Evolutionary conservation across 2,888 invertebrate genomes (phyloP).

Genomic region (Andrena haemorrhoa): DNA sequence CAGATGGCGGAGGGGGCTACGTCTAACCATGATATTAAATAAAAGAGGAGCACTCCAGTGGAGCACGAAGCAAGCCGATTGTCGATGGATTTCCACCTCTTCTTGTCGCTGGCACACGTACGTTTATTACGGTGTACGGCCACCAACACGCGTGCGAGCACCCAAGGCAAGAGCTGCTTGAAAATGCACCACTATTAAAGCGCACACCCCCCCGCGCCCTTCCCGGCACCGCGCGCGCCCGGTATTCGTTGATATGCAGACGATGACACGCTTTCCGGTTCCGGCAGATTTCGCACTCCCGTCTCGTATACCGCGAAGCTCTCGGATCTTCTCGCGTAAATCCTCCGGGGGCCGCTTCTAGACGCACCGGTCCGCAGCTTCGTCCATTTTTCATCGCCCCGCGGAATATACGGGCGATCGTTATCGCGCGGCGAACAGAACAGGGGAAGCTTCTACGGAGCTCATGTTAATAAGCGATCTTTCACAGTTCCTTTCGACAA

Average conservation of each 20-base stretch:
- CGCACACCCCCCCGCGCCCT: conserved; percentile 63
- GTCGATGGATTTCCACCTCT: conserved; percentile 53
- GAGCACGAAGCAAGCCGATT: conserved; percentile 65
- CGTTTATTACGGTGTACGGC: conserved; percentile 30
- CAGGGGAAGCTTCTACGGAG: neutral
- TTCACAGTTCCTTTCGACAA: neutral
- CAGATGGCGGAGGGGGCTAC: conserved; percentile 5
- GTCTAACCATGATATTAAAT: conserved; percentile 67
- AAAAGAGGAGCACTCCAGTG: conserved; percentile 62
- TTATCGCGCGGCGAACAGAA: conserved; percentile 51
- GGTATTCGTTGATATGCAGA: conserved; percentile 78
- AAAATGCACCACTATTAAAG: conserved; percentile 73
- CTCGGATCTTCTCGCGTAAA: conserved; percentile 69
- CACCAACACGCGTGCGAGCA: conserved; percentile 18
- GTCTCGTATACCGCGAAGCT: conserved; percentile 72
- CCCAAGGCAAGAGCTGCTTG: conserved; percentile 52
- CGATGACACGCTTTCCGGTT: conserved; percentile 78
- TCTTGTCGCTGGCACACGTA: conserved; percentile 12
- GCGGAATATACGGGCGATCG: conserved; percentile 65
- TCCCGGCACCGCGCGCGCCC: conserved; percentile 35
- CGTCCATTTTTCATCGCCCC: conserved; percentile 71
- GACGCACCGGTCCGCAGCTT: conserved; percentile 54
- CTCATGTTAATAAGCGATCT: neutral
- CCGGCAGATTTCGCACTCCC: conserved; percentile 76
- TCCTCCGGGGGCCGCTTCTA: conserved; percentile 66